phyloP scores from a whole-genome alignment of 2,113 vertebrate species.

The Sphaerodactylus townsendi region DNA sequence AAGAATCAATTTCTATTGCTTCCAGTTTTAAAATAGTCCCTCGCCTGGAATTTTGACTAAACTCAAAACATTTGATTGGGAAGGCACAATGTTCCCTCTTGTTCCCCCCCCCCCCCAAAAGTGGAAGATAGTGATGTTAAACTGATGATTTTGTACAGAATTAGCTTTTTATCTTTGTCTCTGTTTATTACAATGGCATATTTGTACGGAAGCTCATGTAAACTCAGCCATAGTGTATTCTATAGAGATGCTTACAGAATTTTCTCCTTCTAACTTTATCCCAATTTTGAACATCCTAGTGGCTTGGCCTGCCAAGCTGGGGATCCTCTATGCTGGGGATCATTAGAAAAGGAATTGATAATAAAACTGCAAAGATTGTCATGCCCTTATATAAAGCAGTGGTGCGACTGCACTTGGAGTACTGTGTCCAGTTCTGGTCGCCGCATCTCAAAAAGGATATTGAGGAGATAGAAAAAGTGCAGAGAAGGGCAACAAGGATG shows the following conservation, averaged over 20 bases:
- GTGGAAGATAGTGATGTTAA: neutral
- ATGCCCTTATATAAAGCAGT: too few relatives aligned
- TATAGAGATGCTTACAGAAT: neutral
- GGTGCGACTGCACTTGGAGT: too few relatives aligned
- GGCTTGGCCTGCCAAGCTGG: too few relatives aligned
- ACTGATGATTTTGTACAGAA: neutral
- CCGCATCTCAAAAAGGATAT: too few relatives aligned
- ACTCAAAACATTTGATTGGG: neutral
- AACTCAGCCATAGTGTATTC: neutral
- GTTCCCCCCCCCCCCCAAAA: neutral
- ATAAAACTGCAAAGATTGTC: too few relatives aligned
- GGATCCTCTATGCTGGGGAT: too few relatives aligned
- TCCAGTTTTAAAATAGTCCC: neutral
- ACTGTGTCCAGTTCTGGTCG: too few relatives aligned
- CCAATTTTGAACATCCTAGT: too few relatives aligned
- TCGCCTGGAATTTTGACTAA: neutral
- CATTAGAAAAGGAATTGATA: too few relatives aligned
- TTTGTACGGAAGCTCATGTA: neutral
- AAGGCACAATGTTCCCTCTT: neutral
- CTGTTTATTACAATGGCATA: neutral
- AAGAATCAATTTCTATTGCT: neutral
- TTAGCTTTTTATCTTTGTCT: neutral
- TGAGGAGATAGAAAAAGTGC: too few relatives aligned
- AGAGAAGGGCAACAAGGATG: too few relatives aligned
- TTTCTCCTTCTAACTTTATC: neutral